Evolutionary conservation across 2,888 invertebrate genomes (phyloP).

Genomic region (Sturmia bella): DNA sequence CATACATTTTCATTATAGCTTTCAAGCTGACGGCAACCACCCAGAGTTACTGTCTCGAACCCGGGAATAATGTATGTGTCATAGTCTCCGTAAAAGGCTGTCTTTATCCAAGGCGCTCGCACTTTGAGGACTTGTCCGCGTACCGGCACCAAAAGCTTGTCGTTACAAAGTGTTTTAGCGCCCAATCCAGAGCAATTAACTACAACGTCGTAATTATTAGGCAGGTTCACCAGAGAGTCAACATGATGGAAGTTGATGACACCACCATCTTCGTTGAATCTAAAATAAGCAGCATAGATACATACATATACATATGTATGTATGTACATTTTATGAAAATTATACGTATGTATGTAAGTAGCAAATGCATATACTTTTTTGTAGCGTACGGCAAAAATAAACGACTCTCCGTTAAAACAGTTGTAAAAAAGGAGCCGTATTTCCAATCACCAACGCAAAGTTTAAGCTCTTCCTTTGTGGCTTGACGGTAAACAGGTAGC

Average conservation of each 20-base stretch:
- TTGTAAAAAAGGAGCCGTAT: slow-evolving; percentile 91
- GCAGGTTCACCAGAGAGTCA: slow-evolving; percentile 85
- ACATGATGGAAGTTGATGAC: slow-evolving; percentile 84
- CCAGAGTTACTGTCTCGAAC: slow-evolving; percentile 88
- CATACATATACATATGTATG: background rate
- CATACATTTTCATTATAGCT: slow-evolving; percentile 87
- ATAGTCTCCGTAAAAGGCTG: slow-evolving; percentile 92
- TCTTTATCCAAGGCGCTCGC: slow-evolving; percentile 94
- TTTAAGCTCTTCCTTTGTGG: slow-evolving; percentile 88
- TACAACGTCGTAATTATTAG: slow-evolving; percentile 86
- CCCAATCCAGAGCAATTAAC: slow-evolving; percentile 94
- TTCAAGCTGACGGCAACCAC: slow-evolving; percentile 92
- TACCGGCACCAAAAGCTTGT: slow-evolving; percentile 89
- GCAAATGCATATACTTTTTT: slow-evolving; percentile 83
- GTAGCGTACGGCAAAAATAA: slow-evolving; percentile 91
- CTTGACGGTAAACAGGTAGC: slow-evolving; percentile 88
- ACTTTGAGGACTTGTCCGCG: slow-evolving; percentile 92
- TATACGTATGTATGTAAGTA: background rate
- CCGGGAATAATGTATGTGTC: slow-evolving; percentile 94
- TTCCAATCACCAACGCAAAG: slow-evolving; percentile 89
- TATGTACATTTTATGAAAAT: background rate
- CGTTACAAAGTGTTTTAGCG: slow-evolving; percentile 89
- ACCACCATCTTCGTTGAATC: slow-evolving; percentile 86
- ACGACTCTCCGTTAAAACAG: slow-evolving; percentile 88
- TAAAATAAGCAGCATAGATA: slow-evolving; percentile 73